phyloP scores from a whole-genome alignment of 2,797 vertebrate species.

The Mormyrus hasselquistii region DNA sequence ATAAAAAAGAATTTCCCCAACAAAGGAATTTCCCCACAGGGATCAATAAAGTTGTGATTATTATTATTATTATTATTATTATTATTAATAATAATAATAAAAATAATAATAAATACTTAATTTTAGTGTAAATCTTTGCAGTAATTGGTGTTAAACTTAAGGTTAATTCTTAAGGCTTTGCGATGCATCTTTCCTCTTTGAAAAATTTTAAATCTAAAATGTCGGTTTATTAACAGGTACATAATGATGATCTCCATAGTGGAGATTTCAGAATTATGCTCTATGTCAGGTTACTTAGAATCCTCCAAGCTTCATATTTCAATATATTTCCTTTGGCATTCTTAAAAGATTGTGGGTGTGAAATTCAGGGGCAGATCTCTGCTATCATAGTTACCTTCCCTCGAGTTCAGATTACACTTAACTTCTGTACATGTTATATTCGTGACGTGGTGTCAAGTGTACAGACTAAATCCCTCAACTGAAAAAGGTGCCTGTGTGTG shows the following conservation, averaged over 20 bases:
- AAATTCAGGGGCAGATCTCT: slow-evolving; percentile 6
- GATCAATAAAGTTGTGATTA: too few species aligned
- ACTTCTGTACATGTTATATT: not conserved
- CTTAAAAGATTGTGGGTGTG: not conserved
- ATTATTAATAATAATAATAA: too few species aligned
- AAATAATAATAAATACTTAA: not conserved
- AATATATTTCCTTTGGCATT: not conserved
- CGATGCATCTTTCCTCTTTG: not conserved
- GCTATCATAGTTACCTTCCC: slow-evolving; percentile 10
- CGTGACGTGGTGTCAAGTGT: not conserved
- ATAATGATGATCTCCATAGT: not conserved
- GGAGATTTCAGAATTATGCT: not conserved
- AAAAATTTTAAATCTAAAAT: not conserved
- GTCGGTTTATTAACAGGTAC: not conserved
- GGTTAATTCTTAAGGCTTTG: not conserved
- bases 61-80: too few species aligned
- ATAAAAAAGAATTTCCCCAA: too few species aligned
- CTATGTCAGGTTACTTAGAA: not conserved
- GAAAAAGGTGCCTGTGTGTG: not conserved
- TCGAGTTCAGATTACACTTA: not conserved
- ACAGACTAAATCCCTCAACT: not conserved
- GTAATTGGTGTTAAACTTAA: not conserved
- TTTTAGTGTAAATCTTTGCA: not conserved
- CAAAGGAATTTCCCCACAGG: too few species aligned
- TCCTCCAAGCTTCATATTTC: not conserved